Conservation (phyloP, 2,797 vertebrate species). For the Luscinia megarhynchos region DNA sequence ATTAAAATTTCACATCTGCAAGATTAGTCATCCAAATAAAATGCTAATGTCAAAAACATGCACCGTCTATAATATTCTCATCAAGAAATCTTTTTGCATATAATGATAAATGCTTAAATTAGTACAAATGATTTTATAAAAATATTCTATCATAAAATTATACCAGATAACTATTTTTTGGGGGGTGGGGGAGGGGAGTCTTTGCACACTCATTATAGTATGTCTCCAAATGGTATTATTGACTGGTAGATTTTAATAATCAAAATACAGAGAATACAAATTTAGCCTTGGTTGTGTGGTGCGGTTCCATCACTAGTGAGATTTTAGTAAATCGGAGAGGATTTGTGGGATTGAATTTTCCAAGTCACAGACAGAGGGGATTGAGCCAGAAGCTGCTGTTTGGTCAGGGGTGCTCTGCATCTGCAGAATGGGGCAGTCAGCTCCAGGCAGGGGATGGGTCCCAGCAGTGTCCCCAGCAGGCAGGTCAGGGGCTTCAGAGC, state of each 20-base stretch:
- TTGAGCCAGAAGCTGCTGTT: neutral
- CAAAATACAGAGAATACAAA: neutral
- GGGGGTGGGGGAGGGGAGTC: neutral
- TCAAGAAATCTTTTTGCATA: constrained; percentile 85
- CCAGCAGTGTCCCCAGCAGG: neutral
- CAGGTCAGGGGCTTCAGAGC: neutral
- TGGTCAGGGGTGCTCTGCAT: neutral
- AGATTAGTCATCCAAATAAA: constrained; percentile 87
- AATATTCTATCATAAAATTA: constrained; percentile 77
- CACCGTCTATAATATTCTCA: constrained; percentile 84
- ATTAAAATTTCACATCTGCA: constrained; percentile 84
- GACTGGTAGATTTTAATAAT: constrained; percentile 19
- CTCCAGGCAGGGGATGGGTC: neutral
- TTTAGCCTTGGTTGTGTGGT: neutral
- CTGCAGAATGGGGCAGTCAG: rapidly evolving
- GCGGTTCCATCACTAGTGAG: neutral
- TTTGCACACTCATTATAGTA: neutral
- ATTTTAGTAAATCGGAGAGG: neutral
- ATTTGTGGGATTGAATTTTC: neutral
- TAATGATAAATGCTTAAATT: constrained; percentile 85
- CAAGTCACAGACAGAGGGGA: neutral
- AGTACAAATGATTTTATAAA: constrained; percentile 84
- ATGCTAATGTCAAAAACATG: constrained; percentile 86
- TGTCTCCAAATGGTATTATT: constrained; percentile 2
- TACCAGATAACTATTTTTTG: constrained; percentile 33